These are phyloP conservation scores for Hemicordylus capensis DNA, from an alignment of 2,113 vertebrate genomes.

Conservation along the genomic window DNA sequence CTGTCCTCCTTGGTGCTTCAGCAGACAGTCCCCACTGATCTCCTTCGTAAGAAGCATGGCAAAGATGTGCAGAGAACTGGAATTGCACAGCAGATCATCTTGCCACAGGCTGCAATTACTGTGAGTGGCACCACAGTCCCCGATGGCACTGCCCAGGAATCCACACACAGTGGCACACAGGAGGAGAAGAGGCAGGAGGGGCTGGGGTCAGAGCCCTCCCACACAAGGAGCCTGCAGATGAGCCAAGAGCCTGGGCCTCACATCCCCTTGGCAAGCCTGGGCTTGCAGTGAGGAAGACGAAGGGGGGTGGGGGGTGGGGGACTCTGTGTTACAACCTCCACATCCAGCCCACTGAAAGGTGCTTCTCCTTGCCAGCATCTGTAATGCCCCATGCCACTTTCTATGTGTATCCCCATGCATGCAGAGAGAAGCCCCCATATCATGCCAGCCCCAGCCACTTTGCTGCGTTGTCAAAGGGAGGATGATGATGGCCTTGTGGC, in stretches of 20 bases:
- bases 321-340: no score
- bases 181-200: background rate
- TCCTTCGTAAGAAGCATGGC: constrained; percentile 1
- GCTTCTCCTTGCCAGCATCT: no score
- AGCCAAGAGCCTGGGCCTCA: background rate
- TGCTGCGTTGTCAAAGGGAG: no score
- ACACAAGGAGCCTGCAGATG: background rate
- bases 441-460: no score
- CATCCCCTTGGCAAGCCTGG: background rate
- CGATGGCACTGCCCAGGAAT: no score
- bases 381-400: no score
- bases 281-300: background rate
- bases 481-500: no score
- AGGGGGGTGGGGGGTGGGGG: no score
- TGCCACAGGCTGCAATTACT: background rate
- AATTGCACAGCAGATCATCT: background rate
- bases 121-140: rapidly evolving
- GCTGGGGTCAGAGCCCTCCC: background rate
- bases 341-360: background rate
- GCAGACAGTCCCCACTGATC: constrained; percentile 22
- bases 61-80: background rate
- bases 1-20: constrained; percentile 23
- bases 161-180: rapidly evolving
- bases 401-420: no score
- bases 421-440: no score